Percentiles rank a stretch among this genome's conserved stretches.
phyloP scores from a whole-genome alignment of 2,888 invertebrate species.

The Chrysotoxum bicinctum region DNA sequence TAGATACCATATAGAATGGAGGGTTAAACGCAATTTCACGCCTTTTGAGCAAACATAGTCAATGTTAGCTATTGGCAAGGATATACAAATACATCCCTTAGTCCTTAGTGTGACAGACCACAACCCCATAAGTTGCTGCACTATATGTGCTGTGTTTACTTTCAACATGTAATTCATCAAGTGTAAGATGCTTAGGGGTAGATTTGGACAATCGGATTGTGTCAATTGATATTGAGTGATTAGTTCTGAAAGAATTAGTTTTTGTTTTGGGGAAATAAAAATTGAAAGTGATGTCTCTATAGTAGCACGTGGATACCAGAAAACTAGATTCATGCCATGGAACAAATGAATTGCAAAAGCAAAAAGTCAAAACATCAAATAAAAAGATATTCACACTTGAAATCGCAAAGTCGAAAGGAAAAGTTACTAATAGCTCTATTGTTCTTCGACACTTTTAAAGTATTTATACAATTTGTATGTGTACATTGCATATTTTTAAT shows the following conservation, averaged over 20 bases:
- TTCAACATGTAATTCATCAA: slow-evolving; percentile 47
- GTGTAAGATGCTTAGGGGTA: slow-evolving; percentile 68
- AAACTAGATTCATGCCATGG: neutral
- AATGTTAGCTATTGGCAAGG: slow-evolving; percentile 11
- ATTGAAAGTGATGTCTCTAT: neutral
- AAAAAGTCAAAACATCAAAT: neutral
- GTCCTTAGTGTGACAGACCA: slow-evolving; percentile 9
- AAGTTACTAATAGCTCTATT: too few relatives aligned
- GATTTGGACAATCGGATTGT: slow-evolving; percentile 71
- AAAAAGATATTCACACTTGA: too few relatives aligned
- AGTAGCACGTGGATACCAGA: neutral
- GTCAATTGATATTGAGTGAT: slow-evolving; percentile 72
- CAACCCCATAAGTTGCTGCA: slow-evolving; percentile 13
- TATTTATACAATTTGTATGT: too few relatives aligned
- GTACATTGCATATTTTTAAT: too few relatives aligned
- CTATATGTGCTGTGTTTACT: slow-evolving; percentile 19
- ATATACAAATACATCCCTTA: slow-evolving; percentile 18
- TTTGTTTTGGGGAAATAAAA: slow-evolving; percentile 2
- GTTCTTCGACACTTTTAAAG: too few relatives aligned
- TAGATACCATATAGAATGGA: slow-evolving; percentile 25
- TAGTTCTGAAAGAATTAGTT: slow-evolving; percentile 30
- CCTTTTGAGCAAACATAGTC: slow-evolving; percentile 76
- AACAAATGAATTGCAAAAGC: neutral
- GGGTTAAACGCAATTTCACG: slow-evolving; percentile 79
- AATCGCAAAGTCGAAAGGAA: too few relatives aligned